A percentile compares a stretch with the other conserved stretches of the same genome.
These are phyloP conservation scores for Pandemis cinnamomeana DNA, from an alignment of 2,888 invertebrate species.

Conservation along the genomic window DNA sequence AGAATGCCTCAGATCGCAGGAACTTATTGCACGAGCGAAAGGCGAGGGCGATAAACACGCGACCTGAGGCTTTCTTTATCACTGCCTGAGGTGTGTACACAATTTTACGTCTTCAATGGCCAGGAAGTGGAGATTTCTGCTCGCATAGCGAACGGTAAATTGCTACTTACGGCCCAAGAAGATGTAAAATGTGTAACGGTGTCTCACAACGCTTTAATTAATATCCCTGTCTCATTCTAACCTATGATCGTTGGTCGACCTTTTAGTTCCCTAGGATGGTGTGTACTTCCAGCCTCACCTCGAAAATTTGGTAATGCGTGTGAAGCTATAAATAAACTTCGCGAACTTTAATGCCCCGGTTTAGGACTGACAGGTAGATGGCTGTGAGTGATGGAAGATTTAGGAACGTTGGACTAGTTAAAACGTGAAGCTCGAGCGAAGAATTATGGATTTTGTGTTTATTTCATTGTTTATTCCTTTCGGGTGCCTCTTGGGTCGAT, in stretches of 20 bases:
- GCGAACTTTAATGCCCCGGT: slow-evolving; percentile 15
- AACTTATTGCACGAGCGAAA: no score
- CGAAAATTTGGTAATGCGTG: slow-evolving; percentile 7
- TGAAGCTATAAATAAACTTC: slow-evolving; percentile 36
- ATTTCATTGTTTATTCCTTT: not conserved
- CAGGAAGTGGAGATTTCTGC: no score
- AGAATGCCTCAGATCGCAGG: no score
- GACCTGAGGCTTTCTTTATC: no score
- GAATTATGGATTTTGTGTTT: not conserved
- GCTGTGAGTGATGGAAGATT: slow-evolving; percentile 24
- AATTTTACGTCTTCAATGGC: no score
- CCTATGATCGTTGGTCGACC: not conserved
- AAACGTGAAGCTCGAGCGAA: not conserved
- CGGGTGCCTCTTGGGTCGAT: no score
- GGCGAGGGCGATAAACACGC: no score
- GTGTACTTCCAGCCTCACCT: not conserved
- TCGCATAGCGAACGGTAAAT: no score
- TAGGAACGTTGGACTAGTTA: not conserved
- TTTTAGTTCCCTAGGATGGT: not conserved
- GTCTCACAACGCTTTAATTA: no score
- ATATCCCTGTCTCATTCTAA: not conserved
- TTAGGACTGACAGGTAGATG: slow-evolving; percentile 26
- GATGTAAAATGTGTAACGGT: no score
- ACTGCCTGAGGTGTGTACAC: no score
- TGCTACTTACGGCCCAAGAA: no score